Evolutionary conservation across 1,140 invertebrate species (phyloP).

Genomic region (Mamestra configurata): DNA sequence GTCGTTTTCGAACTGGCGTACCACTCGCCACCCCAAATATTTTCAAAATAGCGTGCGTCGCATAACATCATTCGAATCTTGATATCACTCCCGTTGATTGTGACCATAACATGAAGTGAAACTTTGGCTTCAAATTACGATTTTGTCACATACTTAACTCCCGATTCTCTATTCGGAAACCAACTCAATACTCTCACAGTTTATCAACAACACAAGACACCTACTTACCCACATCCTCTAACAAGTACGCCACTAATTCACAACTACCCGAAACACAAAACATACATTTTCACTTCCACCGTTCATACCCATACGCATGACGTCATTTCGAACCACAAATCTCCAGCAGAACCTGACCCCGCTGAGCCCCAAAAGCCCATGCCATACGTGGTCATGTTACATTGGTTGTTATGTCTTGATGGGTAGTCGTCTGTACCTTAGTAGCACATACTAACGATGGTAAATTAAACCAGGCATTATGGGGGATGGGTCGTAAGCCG

Average conservation of each 20-base stretch:
- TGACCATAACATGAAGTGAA: too few relatives aligned
- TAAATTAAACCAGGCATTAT: constrained; percentile 24
- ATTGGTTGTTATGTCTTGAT: background rate
- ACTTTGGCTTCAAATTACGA: too few relatives aligned
- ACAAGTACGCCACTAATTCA: background rate
- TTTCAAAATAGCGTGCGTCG: too few relatives aligned
- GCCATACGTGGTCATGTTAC: too few relatives aligned
- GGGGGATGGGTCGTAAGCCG: constrained; percentile 1
- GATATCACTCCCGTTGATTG: too few relatives aligned
- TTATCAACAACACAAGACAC: background rate
- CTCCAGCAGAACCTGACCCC: background rate
- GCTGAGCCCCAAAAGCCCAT: background rate
- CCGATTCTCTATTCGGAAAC: too few relatives aligned
- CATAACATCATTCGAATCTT: too few relatives aligned
- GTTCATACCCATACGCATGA: background rate
- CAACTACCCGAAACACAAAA: background rate
- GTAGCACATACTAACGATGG: constrained; percentile 17
- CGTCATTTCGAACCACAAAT: background rate
- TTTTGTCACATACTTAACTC: too few relatives aligned
- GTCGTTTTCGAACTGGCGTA: too few relatives aligned
- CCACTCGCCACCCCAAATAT: too few relatives aligned
- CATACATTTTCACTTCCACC: constrained; percentile 9
- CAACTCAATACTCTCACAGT: too few relatives aligned
- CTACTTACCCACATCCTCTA: background rate
- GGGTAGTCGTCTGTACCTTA: too few relatives aligned